Conservation (phyloP, 1,140 invertebrate species). For the Nomia melanderi region DNA sequence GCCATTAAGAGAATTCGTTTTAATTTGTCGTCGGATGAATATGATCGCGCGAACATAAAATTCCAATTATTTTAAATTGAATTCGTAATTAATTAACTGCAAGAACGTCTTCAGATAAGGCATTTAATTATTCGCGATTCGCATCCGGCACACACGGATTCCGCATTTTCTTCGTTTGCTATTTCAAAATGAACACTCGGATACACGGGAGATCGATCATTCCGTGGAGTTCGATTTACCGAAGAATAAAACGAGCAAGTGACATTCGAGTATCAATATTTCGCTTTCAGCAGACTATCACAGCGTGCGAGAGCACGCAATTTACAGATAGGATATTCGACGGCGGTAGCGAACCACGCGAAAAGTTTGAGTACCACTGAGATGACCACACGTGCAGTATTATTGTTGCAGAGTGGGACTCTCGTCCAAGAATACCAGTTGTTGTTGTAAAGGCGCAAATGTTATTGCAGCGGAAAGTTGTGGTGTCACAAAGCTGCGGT, state of each 20-base stretch:
- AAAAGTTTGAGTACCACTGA: constrained; percentile 65
- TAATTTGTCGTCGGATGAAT: not conserved
- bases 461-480: constrained; percentile 73
- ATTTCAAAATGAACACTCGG: too few species aligned
- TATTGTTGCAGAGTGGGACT: constrained; percentile 76
- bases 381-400: constrained; percentile 74
- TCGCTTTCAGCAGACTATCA: too few species aligned
- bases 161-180: too few species aligned
- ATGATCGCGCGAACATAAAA: not conserved
- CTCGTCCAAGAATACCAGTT: constrained; percentile 60
- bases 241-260: too few species aligned
- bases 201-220: too few species aligned
- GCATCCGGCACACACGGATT: too few species aligned
- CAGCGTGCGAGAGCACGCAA: not conserved
- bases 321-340: not conserved
- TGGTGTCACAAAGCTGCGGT: constrained; percentile 73
- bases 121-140: not conserved
- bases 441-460: constrained; percentile 71
- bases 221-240: too few species aligned
- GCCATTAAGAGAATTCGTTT: not conserved
- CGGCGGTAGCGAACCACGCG: not conserved
- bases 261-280: too few species aligned
- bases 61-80: not conserved
- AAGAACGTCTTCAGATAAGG: not conserved
- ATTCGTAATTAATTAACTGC: not conserved